A percentile compares a stretch with the other conserved stretches of the same genome.
phyloP scores from a whole-genome alignment of 2,113 vertebrate species.

The Pomatorhinus ruficollis region DNA sequence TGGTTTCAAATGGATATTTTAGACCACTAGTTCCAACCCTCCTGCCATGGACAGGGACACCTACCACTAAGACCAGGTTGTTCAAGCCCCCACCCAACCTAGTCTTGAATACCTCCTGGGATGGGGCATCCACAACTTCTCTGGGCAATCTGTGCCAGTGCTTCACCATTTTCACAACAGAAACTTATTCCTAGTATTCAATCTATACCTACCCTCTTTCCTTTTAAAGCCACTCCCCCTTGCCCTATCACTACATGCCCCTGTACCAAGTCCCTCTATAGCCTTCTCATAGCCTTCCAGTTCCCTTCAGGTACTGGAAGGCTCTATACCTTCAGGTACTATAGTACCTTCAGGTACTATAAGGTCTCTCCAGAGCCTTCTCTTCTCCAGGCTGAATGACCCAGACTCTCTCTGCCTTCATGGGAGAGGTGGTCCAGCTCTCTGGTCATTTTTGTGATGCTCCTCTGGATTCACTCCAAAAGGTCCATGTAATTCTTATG shows the following conservation, averaged over 20 bases:
- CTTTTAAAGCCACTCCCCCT: not conserved
- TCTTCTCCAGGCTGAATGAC: not conserved
- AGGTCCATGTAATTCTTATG: not conserved
- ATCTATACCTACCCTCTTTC: not conserved
- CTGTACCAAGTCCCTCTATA: not conserved
- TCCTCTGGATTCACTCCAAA: not conserved
- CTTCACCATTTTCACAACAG: not conserved
- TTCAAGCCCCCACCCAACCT: not conserved
- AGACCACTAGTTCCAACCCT: not conserved
- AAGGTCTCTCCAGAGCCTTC: not conserved
- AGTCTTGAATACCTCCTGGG: not conserved
- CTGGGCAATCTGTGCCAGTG: not conserved
- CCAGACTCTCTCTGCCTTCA: not conserved
- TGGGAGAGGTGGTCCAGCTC: not conserved
- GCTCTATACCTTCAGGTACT: not conserved
- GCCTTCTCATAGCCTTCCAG: not conserved
- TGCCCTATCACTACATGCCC: not conserved
- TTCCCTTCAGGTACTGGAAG: not conserved
- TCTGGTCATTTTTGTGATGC: accelerated
- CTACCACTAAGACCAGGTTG: not conserved
- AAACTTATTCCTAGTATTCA: not conserved
- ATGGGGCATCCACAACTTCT: not conserved
- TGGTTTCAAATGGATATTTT: not conserved
- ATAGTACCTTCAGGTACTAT: not conserved
- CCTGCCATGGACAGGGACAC: not conserved